phyloP scores from a whole-genome alignment of 1,140 invertebrate species.

The Chlorops oryzae region DNA sequence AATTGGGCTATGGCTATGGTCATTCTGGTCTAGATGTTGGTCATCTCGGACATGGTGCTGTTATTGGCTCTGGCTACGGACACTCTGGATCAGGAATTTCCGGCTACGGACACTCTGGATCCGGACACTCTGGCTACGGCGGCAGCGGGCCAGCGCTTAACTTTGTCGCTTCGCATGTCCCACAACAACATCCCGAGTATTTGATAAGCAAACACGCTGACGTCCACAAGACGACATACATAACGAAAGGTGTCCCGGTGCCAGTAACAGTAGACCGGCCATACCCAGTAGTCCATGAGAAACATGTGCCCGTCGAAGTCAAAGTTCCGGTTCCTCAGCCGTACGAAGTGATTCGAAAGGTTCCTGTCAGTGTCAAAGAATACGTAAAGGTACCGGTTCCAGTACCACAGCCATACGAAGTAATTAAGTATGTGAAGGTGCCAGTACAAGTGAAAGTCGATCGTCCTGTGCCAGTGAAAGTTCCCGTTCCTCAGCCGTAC shows the following conservation, averaged over 20 bases:
- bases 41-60: slow-evolving; percentile 58
- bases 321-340: slow-evolving; percentile 58
- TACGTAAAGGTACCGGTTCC: slow-evolving; percentile 62
- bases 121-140: slow-evolving; percentile 17
- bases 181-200: slow-evolving; percentile 35
- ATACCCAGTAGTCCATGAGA: slow-evolving; percentile 59
- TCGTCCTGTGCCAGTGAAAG: slow-evolving; percentile 54
- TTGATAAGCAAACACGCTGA: slow-evolving; percentile 53
- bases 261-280: slow-evolving; percentile 59
- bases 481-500: slow-evolving; percentile 62
- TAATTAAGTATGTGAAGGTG: slow-evolving; percentile 66
- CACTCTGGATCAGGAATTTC: slow-evolving; percentile 25
- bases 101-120: slow-evolving; percentile 30
- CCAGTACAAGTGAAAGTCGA: slow-evolving; percentile 61
- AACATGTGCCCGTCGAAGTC: slow-evolving; percentile 58
- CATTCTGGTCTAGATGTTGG: slow-evolving; percentile 56
- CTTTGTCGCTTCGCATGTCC: slow-evolving; percentile 19
- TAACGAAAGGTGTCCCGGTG: slow-evolving; percentile 62
- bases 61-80: slow-evolving; percentile 51
- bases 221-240: slow-evolving; percentile 64
- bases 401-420: slow-evolving; percentile 63
- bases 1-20: slow-evolving; percentile 56
- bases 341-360: slow-evolving; percentile 61
- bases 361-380: slow-evolving; percentile 62
- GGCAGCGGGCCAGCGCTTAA: slow-evolving; percentile 25